Evolutionary conservation across 2,888 invertebrate species (phyloP), one percentile per base, ranked within the genome.

Genomic region (Hesperia comma): DNA sequence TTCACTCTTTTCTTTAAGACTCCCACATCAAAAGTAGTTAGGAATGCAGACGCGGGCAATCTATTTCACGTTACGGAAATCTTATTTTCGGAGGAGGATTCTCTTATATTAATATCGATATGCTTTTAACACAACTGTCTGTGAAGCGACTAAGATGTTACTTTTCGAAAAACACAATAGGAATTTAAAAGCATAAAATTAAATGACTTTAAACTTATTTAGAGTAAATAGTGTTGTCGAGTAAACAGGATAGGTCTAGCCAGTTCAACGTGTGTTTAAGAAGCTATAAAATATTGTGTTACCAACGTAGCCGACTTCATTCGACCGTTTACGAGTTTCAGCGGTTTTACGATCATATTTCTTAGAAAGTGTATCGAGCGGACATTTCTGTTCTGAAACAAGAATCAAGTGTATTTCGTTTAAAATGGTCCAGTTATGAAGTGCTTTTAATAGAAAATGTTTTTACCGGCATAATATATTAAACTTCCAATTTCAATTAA

Each of bases 311-410:
- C 8, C 43, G 15, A 46, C 19, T 26, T 54, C 40, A 46, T 51
- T 51, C 61, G 21, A 51, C 37, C 61, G 46, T 41, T 49, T 55
- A 55, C 37, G 33, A 60, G 37, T 61, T 12, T 51, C 15, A 61
- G 26, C 61, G 26, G n/a, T 32, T 62, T 62, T 62, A 62, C 62
- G 62, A 33, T 55, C 26, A 55, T 55, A 37, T 61, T 61, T 57
- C 56, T 57, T 57, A n/a, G 56, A 21, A n/a, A 41, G 41, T 57
- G 56, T 57, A 57, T 56, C 12, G 55, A 37, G 12, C 55, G 55
- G 55, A 19, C 55, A 56, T 57, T 57, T 57, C 32, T 57, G 14
- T 57, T 57, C 21, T n/a, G 56, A 41, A 57, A 41, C 21, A 57
- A 41, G 56, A 41, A 57, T 21, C 40, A 56, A 19, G 40, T 57